Base-by-base conservation (phyloP, 1,140 invertebrate species). In the Magallana gigas region DNA sequence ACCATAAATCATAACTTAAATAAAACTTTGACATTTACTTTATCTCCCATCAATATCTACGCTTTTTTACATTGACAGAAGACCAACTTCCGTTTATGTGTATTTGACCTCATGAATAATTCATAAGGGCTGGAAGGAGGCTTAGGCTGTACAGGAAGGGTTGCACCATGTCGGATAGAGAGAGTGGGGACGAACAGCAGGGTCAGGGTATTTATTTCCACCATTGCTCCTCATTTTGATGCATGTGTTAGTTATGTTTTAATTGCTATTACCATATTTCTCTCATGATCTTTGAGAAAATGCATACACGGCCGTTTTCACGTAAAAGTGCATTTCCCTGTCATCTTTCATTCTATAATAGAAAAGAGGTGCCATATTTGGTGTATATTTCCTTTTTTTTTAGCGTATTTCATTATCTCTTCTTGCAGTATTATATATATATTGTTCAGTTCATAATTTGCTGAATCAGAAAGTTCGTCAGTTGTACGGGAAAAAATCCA, bases 161-260 rank as follows among this genome's bases (percentile, higher is more conserved):
- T 92, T 92, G 92, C 91, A 93, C 92, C 90, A 93, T 93, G 92
- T 93, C 92, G 92, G 92, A 93, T 91, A 90, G 91, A 86, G 92
- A 93, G 91, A 93, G 92, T 92, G 92, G 92, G 89, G 92, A 93
- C 90, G 92, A 93, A 88, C 90, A 90, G 88, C 92, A 93, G 90
- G 90, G 91, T 89, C 92, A 92, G 90, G 92, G 92, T 84, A 84
- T 58, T 60, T 84, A 23, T 84, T 60, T 80, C 18, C 81, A 57
- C n/a, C n/a, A 18, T 76, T 76, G 14, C 68, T 76, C 11, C 23
- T 76, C 36, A 12, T 36, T 23, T 76, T 76, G 4, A 76, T 8
- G 9, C 68, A 29, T 76, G 36, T 76, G 23, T 76, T 76, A 12
- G 18, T 23, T 76, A 29, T 76, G 23, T 2, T 76, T 18, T 76